Evolutionary conservation across 2,888 invertebrate species (phyloP).

Genomic region (Sesamia inferens): DNA sequence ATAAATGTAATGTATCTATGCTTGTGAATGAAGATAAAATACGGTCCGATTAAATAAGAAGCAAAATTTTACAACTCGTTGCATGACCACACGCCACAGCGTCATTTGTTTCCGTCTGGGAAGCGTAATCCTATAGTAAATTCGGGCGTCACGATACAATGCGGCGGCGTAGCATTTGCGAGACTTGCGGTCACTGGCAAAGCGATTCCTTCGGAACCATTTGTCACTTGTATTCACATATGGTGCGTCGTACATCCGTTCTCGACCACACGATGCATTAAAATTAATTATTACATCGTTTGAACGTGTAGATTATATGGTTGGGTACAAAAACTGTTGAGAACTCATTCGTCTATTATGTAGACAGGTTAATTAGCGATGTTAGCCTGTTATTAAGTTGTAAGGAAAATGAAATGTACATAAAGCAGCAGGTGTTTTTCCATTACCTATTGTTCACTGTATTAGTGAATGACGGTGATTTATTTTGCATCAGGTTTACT

Average conservation of each 20-base stretch:
- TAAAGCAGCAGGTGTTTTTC: neutral
- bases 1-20: too few relatives aligned
- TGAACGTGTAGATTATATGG: constrained; percentile 8
- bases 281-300: constrained; percentile 42
- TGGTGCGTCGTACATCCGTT: constrained; percentile 31
- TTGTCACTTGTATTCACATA: constrained; percentile 49
- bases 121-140: constrained; percentile 47
- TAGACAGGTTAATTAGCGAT: constrained; percentile 30
- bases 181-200: constrained; percentile 48
- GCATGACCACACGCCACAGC: constrained; percentile 23
- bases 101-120: constrained; percentile 44
- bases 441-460: constrained; percentile 1
- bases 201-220: constrained; percentile 55
- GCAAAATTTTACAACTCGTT: constrained; percentile 20
- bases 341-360: constrained; percentile 24
- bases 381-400: constrained; percentile 20
- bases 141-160: constrained; percentile 40
- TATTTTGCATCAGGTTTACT: neutral
- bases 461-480: neutral
- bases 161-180: constrained; percentile 45
- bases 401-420: constrained; percentile 2
- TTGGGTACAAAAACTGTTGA: constrained; percentile 12
- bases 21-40: neutral
- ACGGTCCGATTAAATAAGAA: neutral
- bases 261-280: constrained; percentile 26